Evolutionary conservation across 2,888 invertebrate species (phyloP), one percentile per base, ranked within the genome.

Genomic region (Leucozona laternaria): DNA sequence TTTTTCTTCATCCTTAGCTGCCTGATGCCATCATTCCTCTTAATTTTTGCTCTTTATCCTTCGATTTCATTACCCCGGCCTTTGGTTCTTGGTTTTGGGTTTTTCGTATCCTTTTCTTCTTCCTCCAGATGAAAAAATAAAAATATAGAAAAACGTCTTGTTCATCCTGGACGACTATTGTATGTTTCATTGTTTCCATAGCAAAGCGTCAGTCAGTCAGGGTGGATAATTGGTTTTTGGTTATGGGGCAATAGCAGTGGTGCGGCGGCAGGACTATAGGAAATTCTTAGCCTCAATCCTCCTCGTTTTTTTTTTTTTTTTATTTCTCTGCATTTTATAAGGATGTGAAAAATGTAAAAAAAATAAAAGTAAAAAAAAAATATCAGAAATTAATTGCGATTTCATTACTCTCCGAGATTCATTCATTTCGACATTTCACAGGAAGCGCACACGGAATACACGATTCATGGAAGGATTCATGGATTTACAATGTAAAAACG

Each of bases 361-460:
- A 55, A 31, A 0, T 45, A 58, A 77, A 45, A 53, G 1, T 45
- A 58, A 77, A 53, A 72, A 60, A 43, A 90, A 89, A 89, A 89
- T 89, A 68, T 53, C 68, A 91, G 91, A 91, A 92, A 92, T 92
- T 92, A 92, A 92, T 92, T 92, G 92, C 92, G 92, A 92, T 92
- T 92, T 92, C 92, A 92, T 92, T 92, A 92, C 92, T 91, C 92
- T 90, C 68, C 22, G 86, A 86, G 78, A 82, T 82, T 82, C 82
- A 86, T 86, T 86, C 86, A 82, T 86, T 86, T 86, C 86, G 82
- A 82, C 82, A 82, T 77, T 86, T 81, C 75, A 79, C 76, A 79
- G 81, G 78, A 81, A 75, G 76, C 84, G 84, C 87, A 78, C 79
- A 68, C 75, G 77, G 70, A 60, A 80, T 77, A 75, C 85, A 80